Base-by-base conservation (phyloP, 1,140 invertebrate species). In the Hermetia illucens region DNA sequence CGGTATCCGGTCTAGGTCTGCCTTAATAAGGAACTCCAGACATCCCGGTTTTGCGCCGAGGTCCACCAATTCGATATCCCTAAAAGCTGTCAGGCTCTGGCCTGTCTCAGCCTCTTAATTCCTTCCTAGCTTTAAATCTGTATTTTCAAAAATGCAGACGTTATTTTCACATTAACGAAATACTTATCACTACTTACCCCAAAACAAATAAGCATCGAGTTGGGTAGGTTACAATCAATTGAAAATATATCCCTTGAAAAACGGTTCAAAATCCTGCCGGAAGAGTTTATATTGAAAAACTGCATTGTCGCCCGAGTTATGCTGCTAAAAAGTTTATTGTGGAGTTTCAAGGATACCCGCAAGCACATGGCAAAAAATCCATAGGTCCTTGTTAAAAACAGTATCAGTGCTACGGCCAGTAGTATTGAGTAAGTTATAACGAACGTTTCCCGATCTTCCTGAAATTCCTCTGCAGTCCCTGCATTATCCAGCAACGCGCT, bases 281-380 rank as follows among this genome's bases (percentile, higher is more conserved):
- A 62, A 2, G 82, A 77, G 55, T 91, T 91, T 4, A 72, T 80
- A 49, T 90, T 85, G 62, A 91, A 92, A 59, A 91, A 91, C 9
- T 70, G 65, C 68, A 90, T 85, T 0, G 79, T 82, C 0, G 81
- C 77, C 13, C 76, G 66, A 20, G 85, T 70, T 1, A 92, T 72
- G 35, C 74, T 75, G n/a, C 64, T 57, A 52, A 90, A 90, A 82
- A 92, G 88, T 9, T 54, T 64, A 51, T 90, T 80, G 51, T 92
- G 87, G 4, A 87, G 58, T 15, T 62, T 74, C 30, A 74, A 73
- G 0, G 85, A 87, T 3, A 83, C 75, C 21, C 67, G 63, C 69
- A 86, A 80, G 38, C 82, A 84, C 40, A 82, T 70, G 44, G 67
- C 61, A 46, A 85, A 82, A 55, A 87, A 89, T 5, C 67, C 46